A percentile compares a stretch with the other conserved stretches of the same genome.
Evolutionary conservation across 2,113 vertebrate genomes (phyloP).

Genomic region (Opisthocomus hoazin): DNA sequence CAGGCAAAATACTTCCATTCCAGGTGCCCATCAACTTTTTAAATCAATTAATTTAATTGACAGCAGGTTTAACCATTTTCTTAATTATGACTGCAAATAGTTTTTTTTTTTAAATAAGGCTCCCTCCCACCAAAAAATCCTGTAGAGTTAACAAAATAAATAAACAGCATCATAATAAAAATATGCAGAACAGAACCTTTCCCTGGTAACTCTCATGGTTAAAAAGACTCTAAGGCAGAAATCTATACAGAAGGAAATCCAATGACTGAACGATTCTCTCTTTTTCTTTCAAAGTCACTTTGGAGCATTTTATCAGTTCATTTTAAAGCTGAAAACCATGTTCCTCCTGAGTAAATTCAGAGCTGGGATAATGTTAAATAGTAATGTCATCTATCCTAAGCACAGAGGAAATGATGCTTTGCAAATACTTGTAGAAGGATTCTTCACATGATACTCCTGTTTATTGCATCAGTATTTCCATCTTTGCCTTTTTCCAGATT

Average conservation of each 20-base stretch:
- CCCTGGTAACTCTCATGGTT: background rate
- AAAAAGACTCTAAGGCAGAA: background rate
- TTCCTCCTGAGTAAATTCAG: background rate
- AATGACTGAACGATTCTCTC: background rate
- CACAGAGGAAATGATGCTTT: background rate
- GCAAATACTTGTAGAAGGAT: background rate
- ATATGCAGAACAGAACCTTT: background rate
- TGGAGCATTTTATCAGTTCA: background rate
- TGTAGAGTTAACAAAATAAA: background rate
- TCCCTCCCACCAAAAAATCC: fast-evolving
- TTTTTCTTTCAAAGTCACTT: background rate
- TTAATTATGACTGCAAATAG: constrained; percentile 9
- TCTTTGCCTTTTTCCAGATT: background rate
- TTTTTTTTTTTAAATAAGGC: background rate
- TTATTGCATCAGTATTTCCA: background rate
- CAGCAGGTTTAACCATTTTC: constrained; percentile 35
- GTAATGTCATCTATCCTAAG: background rate
- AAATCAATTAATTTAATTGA: constrained; percentile 47
- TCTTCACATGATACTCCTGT: background rate
- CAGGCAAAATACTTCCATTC: constrained; percentile 38
- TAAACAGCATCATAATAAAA: background rate
- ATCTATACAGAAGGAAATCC: background rate
- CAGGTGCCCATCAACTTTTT: constrained; percentile 12
- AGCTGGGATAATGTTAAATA: background rate
- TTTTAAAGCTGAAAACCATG: background rate